Base-by-base conservation (phyloP, 2,113 vertebrate genomes). In the Amphilophus citrinellus region DNA sequence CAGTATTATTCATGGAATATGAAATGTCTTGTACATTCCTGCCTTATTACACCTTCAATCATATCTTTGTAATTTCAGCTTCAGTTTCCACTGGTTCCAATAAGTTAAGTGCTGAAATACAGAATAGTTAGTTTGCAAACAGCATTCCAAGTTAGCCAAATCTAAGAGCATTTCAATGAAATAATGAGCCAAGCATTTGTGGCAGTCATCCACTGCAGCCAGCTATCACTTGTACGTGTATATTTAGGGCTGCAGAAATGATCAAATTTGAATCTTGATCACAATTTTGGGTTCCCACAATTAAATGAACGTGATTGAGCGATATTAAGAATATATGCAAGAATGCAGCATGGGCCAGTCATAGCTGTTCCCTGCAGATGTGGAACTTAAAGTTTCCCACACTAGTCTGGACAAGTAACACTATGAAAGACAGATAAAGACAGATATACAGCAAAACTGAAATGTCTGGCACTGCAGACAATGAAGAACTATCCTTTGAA, bases 41-140 rank as follows among this genome's bases (percentile, higher is more conserved):
- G 47, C 68, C 47, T 73, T 73, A 73, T 73, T 56, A 73, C 27
- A 73, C 17, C 27, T 32, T 73, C 68, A 73, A n/a, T 73, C 68
- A 73, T 18, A 56, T 73, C 66, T 53, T 53, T 53, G 68, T 73
- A 32, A 56, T 56, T 53, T 56, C 18, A 73, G 17, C 68, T 73
- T 73, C 47, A 14, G 27, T 56, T 73, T 73, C 47, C 32, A 35
- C 68, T 35, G 68, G 47, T 35, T 56, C 27, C n/a, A 56, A 73
- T 56, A 73, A n/a, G 68, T 56, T 73, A 35, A 73, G 47, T 73
- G 66, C 24, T 32, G 66, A 53, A 53, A 71, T 71, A 24, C 68
- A 73, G 68, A 68, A 62, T 20, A 20, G 35, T 18, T 73, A 56
- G 68, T 56, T 73, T 56, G 68, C 68, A 56, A 73, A 56, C 17